Conservation (phyloP, 2,888 invertebrate species). For the Lepeophtheirus nordmannii region DNA sequence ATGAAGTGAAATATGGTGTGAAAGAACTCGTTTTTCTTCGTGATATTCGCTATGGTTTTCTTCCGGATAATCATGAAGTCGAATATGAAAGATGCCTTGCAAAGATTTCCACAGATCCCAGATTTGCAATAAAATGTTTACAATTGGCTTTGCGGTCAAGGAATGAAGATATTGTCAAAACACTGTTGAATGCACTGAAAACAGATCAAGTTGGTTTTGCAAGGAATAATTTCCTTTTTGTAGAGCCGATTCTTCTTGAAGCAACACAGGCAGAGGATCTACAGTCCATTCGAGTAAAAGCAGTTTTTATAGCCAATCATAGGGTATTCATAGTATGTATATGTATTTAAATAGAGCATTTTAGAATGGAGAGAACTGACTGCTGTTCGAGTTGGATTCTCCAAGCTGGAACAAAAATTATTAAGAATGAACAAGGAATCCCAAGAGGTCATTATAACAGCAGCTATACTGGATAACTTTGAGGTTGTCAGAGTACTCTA, state of each 20-base stretch:
- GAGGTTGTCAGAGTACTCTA: conserved; percentile 7
- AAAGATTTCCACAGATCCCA: background rate
- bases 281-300: background rate
- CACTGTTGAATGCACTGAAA: background rate
- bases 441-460: conserved; percentile 14
- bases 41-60: conserved; percentile 12
- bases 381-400: conserved; percentile 4
- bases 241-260: conserved; percentile 8
- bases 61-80: conserved; percentile 5
- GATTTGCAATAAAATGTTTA: conserved; percentile 7
- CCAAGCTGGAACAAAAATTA: conserved; percentile 8
- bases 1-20: background rate
- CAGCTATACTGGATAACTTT: conserved; percentile 7
- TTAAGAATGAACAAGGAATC: conserved; percentile 13
- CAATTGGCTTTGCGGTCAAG: background rate
- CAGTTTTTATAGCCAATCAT: background rate
- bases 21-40: conserved; percentile 11
- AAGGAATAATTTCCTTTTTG: background rate
- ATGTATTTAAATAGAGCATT: conserved; percentile 4
- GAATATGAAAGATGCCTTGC: conserved; percentile 13
- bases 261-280: conserved; percentile 14
- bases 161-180: conserved; percentile 11
- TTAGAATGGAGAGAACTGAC: conserved; percentile 10
- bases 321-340: background rate
- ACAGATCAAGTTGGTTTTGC: background rate